Conservation (phyloP, 2,888 invertebrate genomes). For the Panorpa germanica region DNA sequence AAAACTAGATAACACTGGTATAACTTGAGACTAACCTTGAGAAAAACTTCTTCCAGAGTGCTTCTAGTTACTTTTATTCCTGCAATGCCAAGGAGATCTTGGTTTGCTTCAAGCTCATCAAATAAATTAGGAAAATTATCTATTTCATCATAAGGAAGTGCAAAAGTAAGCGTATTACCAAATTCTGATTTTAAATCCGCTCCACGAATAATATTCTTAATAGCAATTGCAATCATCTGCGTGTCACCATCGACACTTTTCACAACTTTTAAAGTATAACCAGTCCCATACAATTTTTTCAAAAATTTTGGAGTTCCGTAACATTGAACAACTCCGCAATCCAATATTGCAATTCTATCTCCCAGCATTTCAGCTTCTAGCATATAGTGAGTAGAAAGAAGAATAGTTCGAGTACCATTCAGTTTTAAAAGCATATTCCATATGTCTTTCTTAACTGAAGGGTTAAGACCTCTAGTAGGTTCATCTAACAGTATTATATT, state of each 20-base stretch:
- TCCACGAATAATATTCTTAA: too few species aligned
- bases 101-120: conserved; percentile 33
- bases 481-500: conserved; percentile 42
- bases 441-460: conserved; percentile 57
- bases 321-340: conserved; percentile 44
- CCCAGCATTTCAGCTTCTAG: conserved; percentile 76
- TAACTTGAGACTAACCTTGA: conserved; percentile 33
- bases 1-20: too few species aligned
- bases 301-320: conserved; percentile 61
- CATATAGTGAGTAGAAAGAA: conserved; percentile 77
- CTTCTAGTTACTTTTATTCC: conserved; percentile 61
- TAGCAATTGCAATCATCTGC: too few species aligned
- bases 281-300: conserved; percentile 40
- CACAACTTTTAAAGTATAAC: too few species aligned
- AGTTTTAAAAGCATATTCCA: conserved; percentile 56
- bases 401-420: conserved; percentile 45
- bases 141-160: conserved; percentile 30
- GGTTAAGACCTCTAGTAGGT: conserved; percentile 72
- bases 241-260: too few species aligned
- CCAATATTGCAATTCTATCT: conserved; percentile 67
- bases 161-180: too few species aligned
- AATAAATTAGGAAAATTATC: conserved; percentile 36
- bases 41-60: conserved; percentile 76
- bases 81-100: conserved; percentile 35
- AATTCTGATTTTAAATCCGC: too few species aligned